A percentile compares a stretch with the other conserved stretches of the same genome.
Evolutionary conservation across 2,888 invertebrate genomes (phyloP).

Genomic region (Acrocera orbiculus): DNA sequence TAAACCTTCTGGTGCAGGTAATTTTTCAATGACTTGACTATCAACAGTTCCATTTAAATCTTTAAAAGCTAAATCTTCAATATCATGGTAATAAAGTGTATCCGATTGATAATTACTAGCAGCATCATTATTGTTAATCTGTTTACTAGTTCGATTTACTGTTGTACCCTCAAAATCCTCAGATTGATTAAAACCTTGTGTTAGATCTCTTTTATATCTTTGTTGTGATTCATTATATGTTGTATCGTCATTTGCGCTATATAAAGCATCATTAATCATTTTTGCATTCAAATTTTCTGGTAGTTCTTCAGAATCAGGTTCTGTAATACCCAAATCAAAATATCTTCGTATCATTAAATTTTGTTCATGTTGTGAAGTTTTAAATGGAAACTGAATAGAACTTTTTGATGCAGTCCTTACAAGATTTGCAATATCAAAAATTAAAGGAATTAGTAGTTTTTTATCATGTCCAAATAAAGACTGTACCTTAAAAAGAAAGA

Average conservation of each 20-base stretch:
- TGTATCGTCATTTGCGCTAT: neutral
- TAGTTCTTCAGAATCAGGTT: conserved; percentile 1
- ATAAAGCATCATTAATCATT: conserved; percentile 8
- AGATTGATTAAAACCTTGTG: no score
- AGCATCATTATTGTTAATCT: neutral
- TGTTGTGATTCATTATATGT: neutral
- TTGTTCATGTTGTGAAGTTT: conserved; percentile 1
- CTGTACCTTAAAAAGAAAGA: conserved; percentile 34
- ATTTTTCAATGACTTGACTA: conserved; percentile 9
- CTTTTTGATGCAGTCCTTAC: conserved; percentile 35
- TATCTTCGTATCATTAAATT: conserved; percentile 3
- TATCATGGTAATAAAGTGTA: conserved; percentile 4
- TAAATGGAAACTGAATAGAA: conserved; percentile 2
- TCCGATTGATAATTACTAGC: neutral
- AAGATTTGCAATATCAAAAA: conserved; percentile 45
- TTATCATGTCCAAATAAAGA: conserved; percentile 39
- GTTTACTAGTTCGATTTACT: neutral
- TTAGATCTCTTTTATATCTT: neutral
- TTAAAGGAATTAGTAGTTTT: conserved; percentile 43
- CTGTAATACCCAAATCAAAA: neutral
- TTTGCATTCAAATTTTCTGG: conserved; percentile 8
- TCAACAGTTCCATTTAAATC: conserved; percentile 24
- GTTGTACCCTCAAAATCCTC: no score
- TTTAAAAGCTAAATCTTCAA: conserved; percentile 26
- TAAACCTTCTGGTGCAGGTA: conserved; percentile 27